phyloP scores from a whole-genome alignment of 2,797 vertebrate genomes.

The Halcyon chelicuti region DNA sequence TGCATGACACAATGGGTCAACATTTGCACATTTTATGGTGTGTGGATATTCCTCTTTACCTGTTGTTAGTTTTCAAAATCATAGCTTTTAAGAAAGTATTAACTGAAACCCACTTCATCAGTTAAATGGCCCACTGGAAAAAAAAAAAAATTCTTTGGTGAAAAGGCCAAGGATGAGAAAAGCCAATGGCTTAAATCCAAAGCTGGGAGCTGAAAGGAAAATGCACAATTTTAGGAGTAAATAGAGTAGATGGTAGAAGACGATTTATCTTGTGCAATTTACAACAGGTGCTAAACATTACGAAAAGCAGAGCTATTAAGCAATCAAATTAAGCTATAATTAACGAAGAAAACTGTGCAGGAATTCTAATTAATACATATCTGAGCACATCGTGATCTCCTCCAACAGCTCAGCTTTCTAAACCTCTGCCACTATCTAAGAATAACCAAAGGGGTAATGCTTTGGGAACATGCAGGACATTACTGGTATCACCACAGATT shows the following conservation, averaged over 20 bases:
- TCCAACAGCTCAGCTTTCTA: constrained; percentile 71
- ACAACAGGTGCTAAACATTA: constrained; percentile 88
- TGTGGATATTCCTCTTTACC: constrained; percentile 23
- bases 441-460: neutral
- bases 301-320: constrained; percentile 84
- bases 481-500: neutral
- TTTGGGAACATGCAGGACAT: constrained; percentile 33
- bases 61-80: constrained; percentile 20
- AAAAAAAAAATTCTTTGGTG: constrained; percentile 45
- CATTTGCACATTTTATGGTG: constrained; percentile 49
- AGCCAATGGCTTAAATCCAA: neutral
- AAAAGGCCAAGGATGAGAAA: constrained; percentile 65
- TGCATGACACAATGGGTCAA: constrained; percentile 68
- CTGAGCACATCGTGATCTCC: constrained; percentile 76
- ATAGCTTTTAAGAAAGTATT: constrained; percentile 37
- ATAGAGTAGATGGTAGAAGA: constrained; percentile 75
- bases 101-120: constrained; percentile 67
- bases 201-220: constrained; percentile 67
- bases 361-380: constrained; percentile 87
- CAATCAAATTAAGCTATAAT: constrained; percentile 87
- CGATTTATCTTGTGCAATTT: constrained; percentile 84
- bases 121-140: constrained; percentile 47
- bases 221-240: constrained; percentile 79
- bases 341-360: constrained; percentile 85
- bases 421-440: neutral